Conservation (phyloP, 2,113 vertebrate species). For the Oxygymnocypris stewartii region DNA sequence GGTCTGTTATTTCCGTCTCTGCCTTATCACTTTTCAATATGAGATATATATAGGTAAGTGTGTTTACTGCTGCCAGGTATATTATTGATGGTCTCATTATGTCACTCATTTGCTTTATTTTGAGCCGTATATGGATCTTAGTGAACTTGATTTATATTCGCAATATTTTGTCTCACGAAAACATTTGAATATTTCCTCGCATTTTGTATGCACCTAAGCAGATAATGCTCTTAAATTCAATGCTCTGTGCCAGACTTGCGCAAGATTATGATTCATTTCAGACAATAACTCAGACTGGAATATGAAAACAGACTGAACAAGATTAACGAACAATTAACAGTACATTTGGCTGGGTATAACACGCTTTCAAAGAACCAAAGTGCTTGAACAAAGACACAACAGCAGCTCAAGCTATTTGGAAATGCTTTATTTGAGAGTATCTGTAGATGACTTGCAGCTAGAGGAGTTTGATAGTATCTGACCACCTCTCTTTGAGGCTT, state of each 20-base stretch:
- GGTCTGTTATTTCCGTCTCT: conserved; percentile 34
- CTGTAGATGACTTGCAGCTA: conserved; percentile 1
- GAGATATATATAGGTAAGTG: conserved; percentile 37
- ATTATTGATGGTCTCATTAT: conserved; percentile 29
- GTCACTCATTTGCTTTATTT: conserved; percentile 31
- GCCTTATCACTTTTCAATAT: conserved; percentile 41
- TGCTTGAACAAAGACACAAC: conserved; percentile 12
- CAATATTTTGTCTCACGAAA: not conserved
- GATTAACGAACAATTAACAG: conserved; percentile 17
- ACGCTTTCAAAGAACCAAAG: not conserved
- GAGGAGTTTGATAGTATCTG: conserved; percentile 12
- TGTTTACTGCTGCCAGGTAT: conserved; percentile 40
- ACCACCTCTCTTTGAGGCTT: conserved; percentile 4
- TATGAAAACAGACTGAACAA: conserved; percentile 13
- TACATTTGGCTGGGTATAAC: conserved; percentile 7
- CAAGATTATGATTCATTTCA: conserved; percentile 16
- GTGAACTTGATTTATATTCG: not conserved
- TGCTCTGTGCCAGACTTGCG: not conserved
- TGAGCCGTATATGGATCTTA: conserved; percentile 11
- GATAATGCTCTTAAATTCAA: conserved; percentile 11
- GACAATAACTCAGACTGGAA: conserved; percentile 12
- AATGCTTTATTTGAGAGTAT: conserved; percentile 10
- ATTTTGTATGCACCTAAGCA: conserved; percentile 4
- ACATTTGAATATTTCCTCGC: not conserved
- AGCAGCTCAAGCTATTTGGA: conserved; percentile 1